Base-by-base conservation (phyloP, 2,797 vertebrate species). In the Sebastes oblongus region DNA sequence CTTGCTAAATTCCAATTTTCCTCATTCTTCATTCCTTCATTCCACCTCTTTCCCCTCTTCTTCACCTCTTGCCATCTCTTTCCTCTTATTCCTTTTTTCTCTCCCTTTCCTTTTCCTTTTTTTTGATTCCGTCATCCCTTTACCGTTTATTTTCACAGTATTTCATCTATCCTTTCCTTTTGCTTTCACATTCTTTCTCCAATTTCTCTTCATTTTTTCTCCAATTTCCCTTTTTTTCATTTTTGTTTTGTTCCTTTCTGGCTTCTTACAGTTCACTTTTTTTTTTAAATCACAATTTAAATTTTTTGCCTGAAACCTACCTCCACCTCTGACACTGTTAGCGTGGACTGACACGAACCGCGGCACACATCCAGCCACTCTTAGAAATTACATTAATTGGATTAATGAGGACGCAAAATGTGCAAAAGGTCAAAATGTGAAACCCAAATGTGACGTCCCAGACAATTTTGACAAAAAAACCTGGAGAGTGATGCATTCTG, bases 391-490 rank as follows among this genome's bases (percentile, higher is more conserved):
- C 70, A 64, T 79, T 76, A 76, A 85, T 86, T 75, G 85, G 46
- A 59, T 72, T 55, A 82, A 86, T 7, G 64, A 81, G 70, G 59
- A 64, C 18, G 62, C 75, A 69, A 64, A 66, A 81, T 73, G 71
- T 84, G 39, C 39, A 42, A 64, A 87, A 88, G 78, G 81, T 84
- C 52, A 88, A 72, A 70, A 85, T 86, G 50, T 85, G 29, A 83
- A 75, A 83, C 60, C 64, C 42, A 72, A 71, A 29, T 65, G 62
- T 22, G 70, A 36, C 1, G 34, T 70, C 30, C 4, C 18, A 55
- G 61, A 71, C 54, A 34, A 66, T 61, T 65, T 50, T 46, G 42
- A 77, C 36, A 56, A 39, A 10, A 79, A 36, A 81, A 65, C 8
- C 77, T 56, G 50, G 8, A 56, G 52, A 39, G 32, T 66, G 24